These are phyloP conservation scores for Philopedon plagiatum DNA, from an alignment of 2,888 invertebrate genomes.

Conservation along the genomic window DNA sequence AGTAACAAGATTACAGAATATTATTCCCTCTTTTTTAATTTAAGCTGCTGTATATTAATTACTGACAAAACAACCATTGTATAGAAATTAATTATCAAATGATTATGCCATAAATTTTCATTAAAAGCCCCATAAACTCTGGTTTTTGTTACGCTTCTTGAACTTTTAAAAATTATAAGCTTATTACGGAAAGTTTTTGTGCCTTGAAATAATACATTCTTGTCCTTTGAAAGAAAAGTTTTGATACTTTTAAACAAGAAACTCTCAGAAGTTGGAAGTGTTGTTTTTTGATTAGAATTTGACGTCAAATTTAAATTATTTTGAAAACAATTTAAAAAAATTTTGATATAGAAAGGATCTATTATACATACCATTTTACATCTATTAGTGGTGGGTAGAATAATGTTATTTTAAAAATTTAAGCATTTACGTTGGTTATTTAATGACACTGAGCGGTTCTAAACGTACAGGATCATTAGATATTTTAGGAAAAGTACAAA, in stretches of 20 bases:
- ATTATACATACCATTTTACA: too few species aligned
- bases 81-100: slow-evolving; percentile 12
- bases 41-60: not conserved
- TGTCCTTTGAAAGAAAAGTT: not conserved
- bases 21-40: not conserved
- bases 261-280: not conserved
- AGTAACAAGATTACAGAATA: too few species aligned
- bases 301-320: not conserved
- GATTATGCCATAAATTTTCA: not conserved
- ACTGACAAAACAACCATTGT: slow-evolving; percentile 2
- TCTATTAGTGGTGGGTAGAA: too few species aligned
- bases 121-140: not conserved
- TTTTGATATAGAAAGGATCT: too few species aligned
- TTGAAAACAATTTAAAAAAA: too few species aligned
- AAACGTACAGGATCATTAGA: too few species aligned
- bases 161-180: slow-evolving; percentile 12
- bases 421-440: too few species aligned
- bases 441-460: too few species aligned
- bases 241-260: not conserved
- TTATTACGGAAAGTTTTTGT: slow-evolving; percentile 6
- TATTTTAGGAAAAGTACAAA: too few species aligned
- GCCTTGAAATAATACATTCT: not conserved
- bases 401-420: too few species aligned
- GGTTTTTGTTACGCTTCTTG: slow-evolving; percentile 5
- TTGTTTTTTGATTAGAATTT: not conserved